Evolutionary conservation across 1,140 invertebrate species (phyloP), one percentile per base, ranked within the genome.

Genomic region (Subanguina moxae): DNA sequence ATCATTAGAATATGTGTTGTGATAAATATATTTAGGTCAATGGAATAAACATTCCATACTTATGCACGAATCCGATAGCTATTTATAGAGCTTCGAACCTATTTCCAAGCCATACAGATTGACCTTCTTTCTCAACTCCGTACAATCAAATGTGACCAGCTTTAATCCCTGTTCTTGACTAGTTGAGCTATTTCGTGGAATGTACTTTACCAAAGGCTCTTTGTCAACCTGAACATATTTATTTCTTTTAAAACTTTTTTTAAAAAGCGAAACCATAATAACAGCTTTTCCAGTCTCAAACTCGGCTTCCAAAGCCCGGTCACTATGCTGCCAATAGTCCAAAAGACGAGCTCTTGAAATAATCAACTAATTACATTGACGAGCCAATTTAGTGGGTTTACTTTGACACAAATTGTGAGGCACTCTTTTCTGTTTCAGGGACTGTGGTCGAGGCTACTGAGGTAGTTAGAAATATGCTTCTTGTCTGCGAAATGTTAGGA

Each of bases 251-350:
- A 38, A 38, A 70, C 30, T 66, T n/a, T 30, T 67, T 42, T 30
- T 78, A 73, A 8, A 78, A 38, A 38, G 3, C 32, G 11, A 38
- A 38, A 38, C 52, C 76, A 78, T 81, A 9, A 78, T 30, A 45
- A 78, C 42, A 11, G 71, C 62, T 19, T 68, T 42, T 8, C 71
- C 56, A 13, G 57, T 42, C 0, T 67, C 64, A 59, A 80, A 81
- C 52, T 81, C 68, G 8, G 68, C 68, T 45, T 71, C 73, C 11
- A 76, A 42, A n/a, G 65, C 68, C 25, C 59, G 19, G 61, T 81
- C 75, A 30, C 64, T 74, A 3, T 72, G 45, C 45, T 78, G 46
- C 78, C 75, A 78, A 57, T 75, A 71, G 28, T 81, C 78, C 32
- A 78, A 45, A 9, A 74, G 45, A 8, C 67, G 32, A 8, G 71